Base-by-base conservation (phyloP, 30 jellyfish, hydroid and myxozoan species). In the Turritopsis rubra region DNA sequence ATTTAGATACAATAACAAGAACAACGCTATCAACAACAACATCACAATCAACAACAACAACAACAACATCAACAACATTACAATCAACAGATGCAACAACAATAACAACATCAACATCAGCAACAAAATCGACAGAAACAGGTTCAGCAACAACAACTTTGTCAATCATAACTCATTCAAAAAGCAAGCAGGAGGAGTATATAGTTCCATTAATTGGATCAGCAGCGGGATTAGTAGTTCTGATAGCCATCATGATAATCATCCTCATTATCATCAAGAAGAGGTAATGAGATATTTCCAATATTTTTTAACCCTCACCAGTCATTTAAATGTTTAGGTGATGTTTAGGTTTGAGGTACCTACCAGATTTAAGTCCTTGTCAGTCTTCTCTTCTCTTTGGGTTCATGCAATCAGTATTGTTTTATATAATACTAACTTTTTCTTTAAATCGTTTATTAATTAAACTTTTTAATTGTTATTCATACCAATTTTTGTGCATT, bases 61-160 rank as follows among this genome's bases (percentile, higher is more conserved):
- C 76, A 66, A 66, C 27, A 66, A 66, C 27, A 26, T 1, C 76
- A 66, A 66, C 76, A 74, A 29, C 82, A 26, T 9, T 73, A 26
- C 13, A 74, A 74, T 21, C 54, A 74, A 21, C 82, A 74, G 8
- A 74, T 3, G 19, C 65, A 20, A 74, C 82, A 74, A 29, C 8
- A 74, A 29, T 3, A 74, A 1, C 65, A 74, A 24, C 82, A 74
- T 21, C 82, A 24, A 9, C 52, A 74, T 20, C 54, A 74, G 31
- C 82, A 28, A 29, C 82, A 74, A 74, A 74, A 24, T 24, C 52
- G 21, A 29, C 54, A 74, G 21, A 74, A 28, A 29, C 82, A 74
- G 54, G 8, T 5, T 5, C 74, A 74, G 21, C 72, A 8, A 74
- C 82, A 74, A 5, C 60, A 24, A 24, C 82, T 24, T 21, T 30